Conservation (phyloP, 2,113 vertebrate species). For the Zosterops japonicus region DNA sequence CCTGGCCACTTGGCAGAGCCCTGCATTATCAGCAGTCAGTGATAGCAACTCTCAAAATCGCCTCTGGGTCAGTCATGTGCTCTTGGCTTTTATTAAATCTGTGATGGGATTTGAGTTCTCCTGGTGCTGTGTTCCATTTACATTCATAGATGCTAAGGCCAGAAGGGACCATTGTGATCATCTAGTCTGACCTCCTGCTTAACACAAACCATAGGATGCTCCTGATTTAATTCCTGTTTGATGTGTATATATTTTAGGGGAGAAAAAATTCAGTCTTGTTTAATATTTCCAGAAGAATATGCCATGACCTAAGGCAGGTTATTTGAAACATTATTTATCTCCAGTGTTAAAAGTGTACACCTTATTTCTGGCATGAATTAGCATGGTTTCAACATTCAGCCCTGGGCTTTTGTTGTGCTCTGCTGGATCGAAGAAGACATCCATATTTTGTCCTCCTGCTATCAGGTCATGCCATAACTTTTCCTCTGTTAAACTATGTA, state of each 20-base stretch:
- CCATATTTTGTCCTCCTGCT: background rate
- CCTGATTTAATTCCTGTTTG: background rate
- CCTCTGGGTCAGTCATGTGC: constrained; percentile 60
- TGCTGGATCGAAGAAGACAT: background rate
- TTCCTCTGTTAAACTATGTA: background rate
- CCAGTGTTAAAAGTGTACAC: background rate
- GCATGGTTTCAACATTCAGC: background rate
- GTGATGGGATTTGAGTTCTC: constrained; percentile 24
- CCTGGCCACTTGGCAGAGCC: constrained; percentile 45
- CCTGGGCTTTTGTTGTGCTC: background rate
- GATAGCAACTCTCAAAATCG: background rate
- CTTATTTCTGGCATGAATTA: background rate
- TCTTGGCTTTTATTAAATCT: constrained; percentile 56
- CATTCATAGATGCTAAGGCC: constrained; percentile 1
- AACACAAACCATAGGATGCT: background rate
- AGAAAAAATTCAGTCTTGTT: background rate
- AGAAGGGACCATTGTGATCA: constrained; percentile 6
- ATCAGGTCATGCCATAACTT: background rate
- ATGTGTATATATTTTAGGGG: background rate
- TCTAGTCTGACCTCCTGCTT: background rate
- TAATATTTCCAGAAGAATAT: constrained; percentile 13
- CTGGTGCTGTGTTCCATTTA: constrained; percentile 20
- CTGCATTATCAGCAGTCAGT: constrained; percentile 22
- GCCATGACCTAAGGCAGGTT: background rate
- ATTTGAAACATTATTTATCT: background rate